These are phyloP conservation scores for Marronus borbonicus DNA, from an alignment of 2,888 invertebrate species.

Conservation along the genomic window DNA sequence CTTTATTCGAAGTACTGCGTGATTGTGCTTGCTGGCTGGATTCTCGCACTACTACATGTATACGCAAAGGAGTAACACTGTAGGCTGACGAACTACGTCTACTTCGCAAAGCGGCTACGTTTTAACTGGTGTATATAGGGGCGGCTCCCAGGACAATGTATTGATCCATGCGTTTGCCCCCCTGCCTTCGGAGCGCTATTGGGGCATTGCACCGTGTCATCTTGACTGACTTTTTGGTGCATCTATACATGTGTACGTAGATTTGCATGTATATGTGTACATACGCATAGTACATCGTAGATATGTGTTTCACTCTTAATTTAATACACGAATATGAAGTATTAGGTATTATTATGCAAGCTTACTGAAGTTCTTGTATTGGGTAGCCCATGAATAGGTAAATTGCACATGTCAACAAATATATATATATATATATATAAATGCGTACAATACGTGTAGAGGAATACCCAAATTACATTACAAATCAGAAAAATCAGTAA, in stretches of 20 bases:
- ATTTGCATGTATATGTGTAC: slow-evolving; percentile 35
- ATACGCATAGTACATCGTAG: not conserved
- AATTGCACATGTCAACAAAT: no score
- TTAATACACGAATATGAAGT: not conserved
- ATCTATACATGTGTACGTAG: slow-evolving; percentile 23
- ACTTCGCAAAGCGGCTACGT: slow-evolving; percentile 54
- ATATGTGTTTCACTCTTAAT: not conserved
- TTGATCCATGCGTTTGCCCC: slow-evolving; percentile 57
- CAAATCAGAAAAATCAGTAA: no score
- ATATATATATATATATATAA: no score
- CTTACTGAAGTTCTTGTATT: no score
- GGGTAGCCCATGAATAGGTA: no score
- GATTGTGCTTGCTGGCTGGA: slow-evolving; percentile 4
- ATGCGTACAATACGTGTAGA: no score
- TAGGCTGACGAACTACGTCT: slow-evolving; percentile 54
- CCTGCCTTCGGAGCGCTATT: slow-evolving; percentile 52
- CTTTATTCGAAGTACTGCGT: not conserved
- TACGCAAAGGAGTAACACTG: slow-evolving; percentile 35
- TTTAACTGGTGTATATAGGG: slow-evolving; percentile 56
- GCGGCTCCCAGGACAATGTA: slow-evolving; percentile 57
- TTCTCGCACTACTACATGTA: slow-evolving; percentile 18
- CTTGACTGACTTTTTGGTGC: slow-evolving; percentile 47
- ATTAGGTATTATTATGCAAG: not conserved
- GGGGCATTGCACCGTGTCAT: slow-evolving; percentile 55
- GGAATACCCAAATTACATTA: no score